phyloP scores from a whole-genome alignment of 2,888 invertebrate species.

The Toxonevra muliebris region DNA sequence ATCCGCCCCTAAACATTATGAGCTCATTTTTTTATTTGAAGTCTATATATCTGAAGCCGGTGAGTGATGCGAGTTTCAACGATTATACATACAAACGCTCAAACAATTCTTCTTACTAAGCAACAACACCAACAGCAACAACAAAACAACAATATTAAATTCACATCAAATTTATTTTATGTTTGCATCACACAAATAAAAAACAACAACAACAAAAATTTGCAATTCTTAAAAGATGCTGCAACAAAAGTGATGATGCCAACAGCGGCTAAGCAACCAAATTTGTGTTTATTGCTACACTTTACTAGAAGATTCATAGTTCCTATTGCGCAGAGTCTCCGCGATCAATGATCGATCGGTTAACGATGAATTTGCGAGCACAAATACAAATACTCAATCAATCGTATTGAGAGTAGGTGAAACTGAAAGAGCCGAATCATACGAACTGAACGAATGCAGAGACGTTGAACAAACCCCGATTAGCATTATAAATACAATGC shows the following conservation, averaged over 20 bases:
- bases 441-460: neutral
- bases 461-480: neutral
- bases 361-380: constrained; percentile 43
- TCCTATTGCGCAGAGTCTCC: no score
- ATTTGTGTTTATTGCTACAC: no score
- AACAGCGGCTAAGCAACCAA: neutral
- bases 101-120: no score
- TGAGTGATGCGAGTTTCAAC: no score
- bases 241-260: neutral
- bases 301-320: no score
- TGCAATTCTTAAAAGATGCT: neutral
- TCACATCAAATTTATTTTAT: constrained; percentile 29
- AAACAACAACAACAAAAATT: neutral
- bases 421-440: neutral
- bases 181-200: constrained; percentile 1
- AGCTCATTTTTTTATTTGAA: constrained; percentile 25
- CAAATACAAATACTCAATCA: constrained; percentile 14
- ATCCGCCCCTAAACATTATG: constrained; percentile 48
- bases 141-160: constrained; percentile 14
- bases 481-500: neutral
- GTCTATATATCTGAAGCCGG: neutral
- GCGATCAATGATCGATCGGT: constrained; percentile 30
- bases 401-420: neutral
- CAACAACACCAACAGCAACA: no score
- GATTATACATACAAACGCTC: no score